These are phyloP conservation scores for Petaurus breviceps DNA, from an alignment of 2,113 vertebrate species.

Conservation along the genomic window DNA sequence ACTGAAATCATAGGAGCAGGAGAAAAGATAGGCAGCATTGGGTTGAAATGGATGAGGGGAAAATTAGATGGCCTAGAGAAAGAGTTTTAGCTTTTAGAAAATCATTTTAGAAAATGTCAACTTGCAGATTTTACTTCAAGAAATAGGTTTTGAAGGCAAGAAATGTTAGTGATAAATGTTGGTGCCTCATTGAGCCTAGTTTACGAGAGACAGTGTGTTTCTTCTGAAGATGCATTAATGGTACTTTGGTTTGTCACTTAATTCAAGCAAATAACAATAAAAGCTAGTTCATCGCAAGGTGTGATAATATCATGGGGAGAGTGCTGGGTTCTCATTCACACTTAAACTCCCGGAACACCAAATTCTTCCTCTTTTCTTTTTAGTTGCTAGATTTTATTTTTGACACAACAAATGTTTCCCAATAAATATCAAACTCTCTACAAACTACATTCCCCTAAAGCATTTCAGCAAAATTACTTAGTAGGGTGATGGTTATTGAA, in stretches of 20 bases:
- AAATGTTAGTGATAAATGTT: background rate
- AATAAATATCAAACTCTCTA: background rate
- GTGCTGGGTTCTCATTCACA: background rate
- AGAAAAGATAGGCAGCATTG: background rate
- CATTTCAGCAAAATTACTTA: background rate
- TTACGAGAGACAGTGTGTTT: background rate
- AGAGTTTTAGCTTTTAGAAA: slow-evolving; percentile 21
- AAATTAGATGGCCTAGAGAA: slow-evolving; percentile 11
- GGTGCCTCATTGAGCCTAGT: background rate
- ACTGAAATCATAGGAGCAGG: background rate
- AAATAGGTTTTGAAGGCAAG: background rate
- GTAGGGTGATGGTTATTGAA: background rate
- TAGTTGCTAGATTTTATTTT: background rate
- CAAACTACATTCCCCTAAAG: background rate
- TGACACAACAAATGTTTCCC: background rate
- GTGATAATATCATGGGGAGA: background rate
- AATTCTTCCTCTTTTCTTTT: background rate
- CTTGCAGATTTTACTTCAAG: background rate
- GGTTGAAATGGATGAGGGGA: background rate
- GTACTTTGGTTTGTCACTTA: background rate
- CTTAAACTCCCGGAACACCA: background rate
- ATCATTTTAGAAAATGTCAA: slow-evolving; percentile 1
- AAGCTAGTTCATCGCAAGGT: background rate
- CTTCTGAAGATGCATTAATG: background rate
- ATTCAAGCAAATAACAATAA: background rate